Evolutionary conservation across 2,797 vertebrate species (phyloP).

Genomic region (Helarctos malayanus): DNA sequence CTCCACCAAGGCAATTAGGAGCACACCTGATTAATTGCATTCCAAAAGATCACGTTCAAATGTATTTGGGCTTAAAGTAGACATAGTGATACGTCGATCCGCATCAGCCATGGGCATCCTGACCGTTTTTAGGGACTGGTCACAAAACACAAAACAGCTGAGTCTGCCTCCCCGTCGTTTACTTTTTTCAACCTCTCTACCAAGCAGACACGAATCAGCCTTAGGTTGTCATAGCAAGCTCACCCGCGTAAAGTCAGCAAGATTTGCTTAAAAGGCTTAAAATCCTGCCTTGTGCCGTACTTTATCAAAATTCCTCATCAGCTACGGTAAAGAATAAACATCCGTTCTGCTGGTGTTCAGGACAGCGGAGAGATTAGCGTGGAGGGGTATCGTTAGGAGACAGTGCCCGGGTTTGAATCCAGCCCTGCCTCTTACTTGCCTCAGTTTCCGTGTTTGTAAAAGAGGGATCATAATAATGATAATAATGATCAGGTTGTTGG

Average conservation of each 20-base stretch:
- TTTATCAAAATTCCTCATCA: conserved; percentile 23
- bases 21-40: conserved; percentile 33
- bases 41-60: conserved; percentile 3
- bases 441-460: neutral
- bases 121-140: neutral
- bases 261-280: conserved; percentile 22
- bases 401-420: neutral
- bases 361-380: neutral
- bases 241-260: neutral
- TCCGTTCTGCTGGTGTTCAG: neutral
- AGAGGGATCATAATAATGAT: neutral
- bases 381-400: neutral
- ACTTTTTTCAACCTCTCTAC: neutral
- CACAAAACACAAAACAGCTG: neutral
- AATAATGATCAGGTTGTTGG: neutral
- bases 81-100: neutral
- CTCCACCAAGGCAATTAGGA: neutral
- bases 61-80: conserved; percentile 3
- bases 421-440: neutral
- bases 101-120: neutral
- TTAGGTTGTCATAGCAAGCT: neutral
- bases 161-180: neutral
- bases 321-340: neutral
- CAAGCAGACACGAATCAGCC: neutral
- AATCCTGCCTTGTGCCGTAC: neutral